A percentile compares a stretch with the other conserved stretches of the same genome.
Conservation (phyloP, 2,888 invertebrate genomes). For the Nowickia ferox region DNA sequence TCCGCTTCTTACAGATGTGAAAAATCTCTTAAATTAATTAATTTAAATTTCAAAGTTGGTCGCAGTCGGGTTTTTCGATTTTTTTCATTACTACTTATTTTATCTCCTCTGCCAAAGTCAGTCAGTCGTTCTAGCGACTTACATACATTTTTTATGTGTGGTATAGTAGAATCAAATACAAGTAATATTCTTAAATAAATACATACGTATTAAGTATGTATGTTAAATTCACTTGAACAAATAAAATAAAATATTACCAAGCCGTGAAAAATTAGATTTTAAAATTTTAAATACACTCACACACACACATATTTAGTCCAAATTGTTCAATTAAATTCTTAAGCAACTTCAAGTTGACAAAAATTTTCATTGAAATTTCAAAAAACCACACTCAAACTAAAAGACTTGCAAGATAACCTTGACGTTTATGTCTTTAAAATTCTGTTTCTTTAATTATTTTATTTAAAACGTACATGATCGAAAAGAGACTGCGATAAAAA, state of each 20-base stretch:
- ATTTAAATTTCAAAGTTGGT: too few relatives aligned
- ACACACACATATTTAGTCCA: not conserved
- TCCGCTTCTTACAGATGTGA: too few relatives aligned
- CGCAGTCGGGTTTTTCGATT: too few relatives aligned
- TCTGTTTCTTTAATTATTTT: not conserved
- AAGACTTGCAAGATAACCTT: conserved; percentile 16
- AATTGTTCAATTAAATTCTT: not conserved
- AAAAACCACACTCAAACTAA: not conserved
- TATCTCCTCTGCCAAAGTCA: too few relatives aligned
- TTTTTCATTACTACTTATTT: too few relatives aligned
- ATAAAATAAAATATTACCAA: not conserved
- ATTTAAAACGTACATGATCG: not conserved
- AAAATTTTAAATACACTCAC: not conserved
- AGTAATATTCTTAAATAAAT: not conserved
- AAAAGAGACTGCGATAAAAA: not conserved
- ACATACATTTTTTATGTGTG: too few relatives aligned
- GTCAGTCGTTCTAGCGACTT: too few relatives aligned
- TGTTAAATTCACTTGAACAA: not conserved
- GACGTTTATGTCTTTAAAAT: not conserved
- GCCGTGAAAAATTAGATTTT: not conserved
- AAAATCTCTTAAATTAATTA: too few relatives aligned
- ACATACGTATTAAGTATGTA: too few relatives aligned
- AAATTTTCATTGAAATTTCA: not conserved
- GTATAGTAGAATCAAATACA: not conserved
- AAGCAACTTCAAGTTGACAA: not conserved